Conservation (phyloP, 2,113 vertebrate species). For the Thunnus maccoyii region DNA sequence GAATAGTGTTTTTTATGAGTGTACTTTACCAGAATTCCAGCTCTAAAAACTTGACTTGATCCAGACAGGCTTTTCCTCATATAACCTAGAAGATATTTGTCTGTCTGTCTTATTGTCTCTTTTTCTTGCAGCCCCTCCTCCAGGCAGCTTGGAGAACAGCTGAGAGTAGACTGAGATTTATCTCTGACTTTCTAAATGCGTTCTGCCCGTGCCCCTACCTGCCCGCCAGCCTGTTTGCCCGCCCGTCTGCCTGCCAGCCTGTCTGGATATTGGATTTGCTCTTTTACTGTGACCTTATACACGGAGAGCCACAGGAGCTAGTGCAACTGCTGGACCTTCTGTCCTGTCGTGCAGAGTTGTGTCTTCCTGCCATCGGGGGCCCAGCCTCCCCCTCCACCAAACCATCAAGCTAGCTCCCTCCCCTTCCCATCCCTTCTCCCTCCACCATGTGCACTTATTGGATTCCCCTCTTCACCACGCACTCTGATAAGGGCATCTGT, state of each 20-base stretch:
- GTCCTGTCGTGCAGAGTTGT: conserved; percentile 72
- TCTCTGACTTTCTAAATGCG: conserved; percentile 71
- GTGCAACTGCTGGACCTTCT: conserved; percentile 71
- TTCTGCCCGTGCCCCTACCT: conserved; percentile 64
- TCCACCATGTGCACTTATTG: conserved; percentile 76
- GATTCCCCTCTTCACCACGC: conserved; percentile 76
- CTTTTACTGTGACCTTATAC: conserved; percentile 83
- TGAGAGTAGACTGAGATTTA: conserved; percentile 72
- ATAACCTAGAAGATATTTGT: neutral
- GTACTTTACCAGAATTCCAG: neutral
- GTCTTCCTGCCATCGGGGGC: conserved; percentile 57
- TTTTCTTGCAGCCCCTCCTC: conserved; percentile 35
- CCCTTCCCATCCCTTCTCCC: conserved; percentile 16
- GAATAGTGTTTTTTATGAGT: neutral
- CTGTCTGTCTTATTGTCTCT: conserved; percentile 42
- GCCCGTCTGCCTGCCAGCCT: conserved; percentile 60
- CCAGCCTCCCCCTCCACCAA: conserved; percentile 21
- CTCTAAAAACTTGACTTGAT: conserved; percentile 3
- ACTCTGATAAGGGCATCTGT: conserved; percentile 86
- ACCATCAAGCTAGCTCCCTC: conserved; percentile 11
- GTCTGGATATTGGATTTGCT: conserved; percentile 83
- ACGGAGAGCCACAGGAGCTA: conserved; percentile 70
- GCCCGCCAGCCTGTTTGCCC: conserved; percentile 62
- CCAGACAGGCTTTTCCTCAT: neutral
- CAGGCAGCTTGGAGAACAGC: conserved; percentile 56